Conservation (phyloP, 2,113 vertebrate species). For the Atlantisia rogersi region DNA sequence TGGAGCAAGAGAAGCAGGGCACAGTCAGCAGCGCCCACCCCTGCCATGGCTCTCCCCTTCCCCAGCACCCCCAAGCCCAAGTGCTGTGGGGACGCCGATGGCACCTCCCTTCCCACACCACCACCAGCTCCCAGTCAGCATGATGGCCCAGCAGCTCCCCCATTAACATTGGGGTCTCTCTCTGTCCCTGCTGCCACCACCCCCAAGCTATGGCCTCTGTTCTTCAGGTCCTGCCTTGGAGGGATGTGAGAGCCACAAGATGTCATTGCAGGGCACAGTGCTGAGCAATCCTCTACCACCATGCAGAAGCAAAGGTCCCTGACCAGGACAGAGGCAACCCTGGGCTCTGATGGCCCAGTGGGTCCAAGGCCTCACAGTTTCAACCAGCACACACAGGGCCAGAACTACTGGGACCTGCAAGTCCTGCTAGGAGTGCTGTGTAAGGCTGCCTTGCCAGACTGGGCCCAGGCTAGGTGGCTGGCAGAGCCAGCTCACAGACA, state of each 20-base stretch:
- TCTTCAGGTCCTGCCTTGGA: neutral
- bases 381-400: neutral
- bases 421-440: neutral
- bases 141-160: neutral
- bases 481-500: neutral
- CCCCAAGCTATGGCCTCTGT: neutral
- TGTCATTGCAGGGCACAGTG: neutral
- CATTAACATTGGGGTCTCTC: fast-evolving
- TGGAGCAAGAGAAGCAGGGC: constrained; percentile 38
- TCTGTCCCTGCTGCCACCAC: neutral
- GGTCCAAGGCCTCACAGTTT: neutral
- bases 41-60: fast-evolving
- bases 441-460: neutral
- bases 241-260: neutral
- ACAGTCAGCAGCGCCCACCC: neutral
- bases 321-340: neutral
- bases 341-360: neutral
- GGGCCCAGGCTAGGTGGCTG: neutral
- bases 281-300: neutral
- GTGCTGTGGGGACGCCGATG: fast-evolving
- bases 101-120: neutral
- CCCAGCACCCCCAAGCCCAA: neutral
- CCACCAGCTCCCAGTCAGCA: fast-evolving
- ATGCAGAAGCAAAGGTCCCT: neutral
- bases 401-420: neutral